Conservation (phyloP, 1,140 invertebrate species). For the Zeugodacus cucurbitae region DNA sequence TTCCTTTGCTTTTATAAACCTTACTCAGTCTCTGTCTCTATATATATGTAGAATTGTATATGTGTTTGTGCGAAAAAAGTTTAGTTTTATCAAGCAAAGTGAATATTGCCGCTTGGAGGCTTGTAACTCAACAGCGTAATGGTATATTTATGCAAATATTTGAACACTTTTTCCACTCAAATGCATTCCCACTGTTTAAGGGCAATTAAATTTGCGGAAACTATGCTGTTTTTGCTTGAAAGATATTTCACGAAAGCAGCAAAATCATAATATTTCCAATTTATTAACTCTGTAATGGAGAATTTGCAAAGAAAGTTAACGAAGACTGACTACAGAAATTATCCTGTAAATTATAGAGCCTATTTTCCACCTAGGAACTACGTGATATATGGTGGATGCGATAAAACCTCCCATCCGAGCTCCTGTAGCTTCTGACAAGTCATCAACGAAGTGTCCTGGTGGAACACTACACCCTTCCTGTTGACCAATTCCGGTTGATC, state of each 20-base stretch:
- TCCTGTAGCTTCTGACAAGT: too few relatives aligned
- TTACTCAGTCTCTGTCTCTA: neutral
- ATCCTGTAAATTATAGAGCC: too few relatives aligned
- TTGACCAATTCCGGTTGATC: too few relatives aligned
- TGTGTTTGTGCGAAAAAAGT: neutral
- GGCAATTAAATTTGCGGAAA: neutral
- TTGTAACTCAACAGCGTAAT: neutral
- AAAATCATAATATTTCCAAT: neutral
- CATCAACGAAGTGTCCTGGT: too few relatives aligned
- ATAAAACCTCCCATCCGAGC: too few relatives aligned
- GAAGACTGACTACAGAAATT: too few relatives aligned
- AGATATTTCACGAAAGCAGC: neutral
- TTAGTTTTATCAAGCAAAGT: neutral
- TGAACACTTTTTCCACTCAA: neutral
- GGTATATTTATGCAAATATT: constrained; percentile 12
- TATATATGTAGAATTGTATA: neutral
- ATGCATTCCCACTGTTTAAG: neutral
- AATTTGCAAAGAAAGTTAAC: neutral
- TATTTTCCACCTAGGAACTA: too few relatives aligned
- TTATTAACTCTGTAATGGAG: neutral
- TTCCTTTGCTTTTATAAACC: too few relatives aligned
- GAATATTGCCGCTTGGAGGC: neutral
- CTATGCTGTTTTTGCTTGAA: neutral
- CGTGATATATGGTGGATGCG: too few relatives aligned
- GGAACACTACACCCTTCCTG: too few relatives aligned